Conservation (phyloP, 2,797 vertebrate species). For the Chaunax sp. region DNA sequence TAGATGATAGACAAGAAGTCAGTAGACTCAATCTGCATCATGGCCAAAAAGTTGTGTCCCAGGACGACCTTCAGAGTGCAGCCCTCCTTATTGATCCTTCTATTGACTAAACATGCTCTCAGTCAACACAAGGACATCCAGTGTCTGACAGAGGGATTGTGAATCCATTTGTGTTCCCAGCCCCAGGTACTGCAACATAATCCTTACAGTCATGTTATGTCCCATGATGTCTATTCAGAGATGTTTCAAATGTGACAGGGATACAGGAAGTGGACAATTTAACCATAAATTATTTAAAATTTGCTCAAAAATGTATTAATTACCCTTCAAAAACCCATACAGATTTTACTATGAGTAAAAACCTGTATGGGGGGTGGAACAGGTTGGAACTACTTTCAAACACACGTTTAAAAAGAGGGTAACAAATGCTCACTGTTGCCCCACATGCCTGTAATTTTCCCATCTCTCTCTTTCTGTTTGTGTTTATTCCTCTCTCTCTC, state of each 20-base stretch:
- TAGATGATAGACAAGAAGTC: too few relatives aligned
- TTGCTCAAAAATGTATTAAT: too few relatives aligned
- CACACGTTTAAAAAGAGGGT: slow-evolving; percentile 30
- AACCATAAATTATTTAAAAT: too few relatives aligned
- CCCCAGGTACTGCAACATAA: slow-evolving; percentile 14
- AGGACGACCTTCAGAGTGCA: slow-evolving; percentile 31
- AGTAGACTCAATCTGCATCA: background rate
- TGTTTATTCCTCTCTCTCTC: slow-evolving; percentile 20
- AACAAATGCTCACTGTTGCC: slow-evolving; percentile 78
- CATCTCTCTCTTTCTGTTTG: slow-evolving; percentile 15
- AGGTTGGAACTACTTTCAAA: too few relatives aligned
- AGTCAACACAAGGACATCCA: slow-evolving; percentile 54
- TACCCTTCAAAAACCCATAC: too few relatives aligned
- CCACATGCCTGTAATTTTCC: slow-evolving; percentile 81
- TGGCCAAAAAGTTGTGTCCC: background rate
- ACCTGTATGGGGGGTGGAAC: too few relatives aligned
- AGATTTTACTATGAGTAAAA: too few relatives aligned
- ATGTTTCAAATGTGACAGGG: too few relatives aligned
- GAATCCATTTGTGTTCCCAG: slow-evolving; percentile 52
- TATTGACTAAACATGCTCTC: slow-evolving; percentile 46
- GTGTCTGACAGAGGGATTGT: slow-evolving; percentile 16
- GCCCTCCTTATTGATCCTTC: slow-evolving; percentile 55
- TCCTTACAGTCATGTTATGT: background rate
- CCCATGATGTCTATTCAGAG: too few relatives aligned
- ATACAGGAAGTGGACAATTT: too few relatives aligned